Percentiles rank a stretch among this genome's conserved stretches.
Evolutionary conservation across 2,113 vertebrate species (phyloP).

Genomic region (Rhinopithecus roxellana): DNA sequence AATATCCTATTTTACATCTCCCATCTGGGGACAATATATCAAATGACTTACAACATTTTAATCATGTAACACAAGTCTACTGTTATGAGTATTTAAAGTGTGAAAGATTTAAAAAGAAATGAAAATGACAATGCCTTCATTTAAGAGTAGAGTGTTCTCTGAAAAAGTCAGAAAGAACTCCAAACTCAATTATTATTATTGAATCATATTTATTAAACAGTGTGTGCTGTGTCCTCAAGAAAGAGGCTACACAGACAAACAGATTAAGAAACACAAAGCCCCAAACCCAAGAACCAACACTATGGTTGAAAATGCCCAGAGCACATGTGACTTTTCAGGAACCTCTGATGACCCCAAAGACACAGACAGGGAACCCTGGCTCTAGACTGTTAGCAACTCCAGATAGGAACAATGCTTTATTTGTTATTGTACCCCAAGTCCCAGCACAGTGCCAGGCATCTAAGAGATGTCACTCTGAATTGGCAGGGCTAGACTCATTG

Average conservation of each 20-base stretch:
- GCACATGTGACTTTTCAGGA: not conserved
- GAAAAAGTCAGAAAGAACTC: not conserved
- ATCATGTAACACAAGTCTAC: constrained; percentile 58
- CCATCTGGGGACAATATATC: constrained; percentile 67
- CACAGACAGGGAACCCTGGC: not conserved
- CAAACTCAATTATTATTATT: not conserved
- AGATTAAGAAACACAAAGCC: not conserved
- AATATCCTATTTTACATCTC: not conserved
- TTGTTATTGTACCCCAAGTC: not conserved
- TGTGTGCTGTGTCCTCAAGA: not conserved
- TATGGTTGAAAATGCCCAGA: not conserved
- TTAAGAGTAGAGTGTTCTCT: not conserved
- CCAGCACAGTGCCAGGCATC: not conserved
- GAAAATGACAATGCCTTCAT: not conserved
- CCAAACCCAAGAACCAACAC: not conserved
- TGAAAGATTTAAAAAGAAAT: constrained; percentile 46
- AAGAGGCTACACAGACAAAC: not conserved
- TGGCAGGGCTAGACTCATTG: rapidly evolving
- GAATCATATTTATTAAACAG: not conserved
- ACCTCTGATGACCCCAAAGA: not conserved
- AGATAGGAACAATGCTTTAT: not conserved
- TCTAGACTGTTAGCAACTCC: not conserved
- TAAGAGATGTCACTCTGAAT: not conserved
- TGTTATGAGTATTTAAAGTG: constrained; percentile 48
- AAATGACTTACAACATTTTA: constrained; percentile 63